Conservation (phyloP, 1,140 invertebrate genomes). For the Oncopeltus fasciatus region DNA sequence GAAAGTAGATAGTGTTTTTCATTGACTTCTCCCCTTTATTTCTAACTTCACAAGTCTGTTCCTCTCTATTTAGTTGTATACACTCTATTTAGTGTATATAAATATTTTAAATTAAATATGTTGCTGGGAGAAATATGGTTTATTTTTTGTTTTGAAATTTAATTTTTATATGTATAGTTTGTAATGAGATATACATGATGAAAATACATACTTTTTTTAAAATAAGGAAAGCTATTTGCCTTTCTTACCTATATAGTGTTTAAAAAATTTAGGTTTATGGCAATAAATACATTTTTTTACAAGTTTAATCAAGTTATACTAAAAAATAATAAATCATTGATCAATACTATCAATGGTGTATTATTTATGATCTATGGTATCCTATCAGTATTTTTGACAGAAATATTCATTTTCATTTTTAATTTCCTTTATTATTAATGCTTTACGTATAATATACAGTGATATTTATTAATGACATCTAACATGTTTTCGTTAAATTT, state of each 20-base stretch:
- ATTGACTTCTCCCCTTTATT: neutral
- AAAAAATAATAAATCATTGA: neutral
- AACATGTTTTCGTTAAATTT: no score
- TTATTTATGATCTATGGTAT: neutral
- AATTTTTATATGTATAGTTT: neutral
- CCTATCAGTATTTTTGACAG: neutral
- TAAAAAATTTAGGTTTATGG: neutral
- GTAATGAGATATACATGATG: neutral
- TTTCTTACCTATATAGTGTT: neutral
- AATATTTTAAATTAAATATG: neutral
- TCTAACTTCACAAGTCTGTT: neutral
- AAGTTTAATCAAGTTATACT: neutral
- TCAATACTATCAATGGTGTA: neutral
- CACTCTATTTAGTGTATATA: neutral
- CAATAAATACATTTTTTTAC: neutral
- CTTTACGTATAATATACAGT: no score
- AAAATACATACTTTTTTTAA: neutral
- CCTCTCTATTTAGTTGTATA: neutral
- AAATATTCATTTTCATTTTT: neutral
- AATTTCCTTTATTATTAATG: neutral
- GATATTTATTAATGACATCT: no score
- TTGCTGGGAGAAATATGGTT: neutral
- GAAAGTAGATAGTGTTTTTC: neutral
- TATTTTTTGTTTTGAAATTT: neutral
- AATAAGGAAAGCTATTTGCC: neutral